Evolutionary conservation across 2,888 invertebrate species (phyloP).

Genomic region (Agrotis exclamationis): DNA sequence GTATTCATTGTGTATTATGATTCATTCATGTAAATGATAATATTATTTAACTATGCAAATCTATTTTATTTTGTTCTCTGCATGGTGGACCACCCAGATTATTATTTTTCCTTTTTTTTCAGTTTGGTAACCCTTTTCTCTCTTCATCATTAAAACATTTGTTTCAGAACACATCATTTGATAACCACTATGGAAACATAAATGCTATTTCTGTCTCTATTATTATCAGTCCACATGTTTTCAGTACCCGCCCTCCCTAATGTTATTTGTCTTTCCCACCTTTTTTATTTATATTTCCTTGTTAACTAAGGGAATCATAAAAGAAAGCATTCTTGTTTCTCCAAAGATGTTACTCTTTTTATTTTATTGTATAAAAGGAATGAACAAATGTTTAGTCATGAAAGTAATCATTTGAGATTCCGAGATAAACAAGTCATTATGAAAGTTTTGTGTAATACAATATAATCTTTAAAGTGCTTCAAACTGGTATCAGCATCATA

Average conservation of each 20-base stretch:
- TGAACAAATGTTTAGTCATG: constrained; percentile 46
- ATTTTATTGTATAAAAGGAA: constrained; percentile 30
- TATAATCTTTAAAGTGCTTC: constrained; percentile 31
- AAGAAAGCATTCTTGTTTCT: constrained; percentile 29
- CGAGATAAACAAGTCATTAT: constrained; percentile 46
- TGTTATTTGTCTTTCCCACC: constrained; percentile 22
- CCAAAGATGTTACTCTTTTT: constrained; percentile 22
- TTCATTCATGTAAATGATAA: constrained; percentile 51
- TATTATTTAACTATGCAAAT: constrained; percentile 38
- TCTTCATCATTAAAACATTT: constrained; percentile 58
- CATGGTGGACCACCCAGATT: constrained; percentile 40
- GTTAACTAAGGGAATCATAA: constrained; percentile 24
- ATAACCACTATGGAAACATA: constrained; percentile 67
- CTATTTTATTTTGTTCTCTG: constrained; percentile 11
- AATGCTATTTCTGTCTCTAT: constrained; percentile 62
- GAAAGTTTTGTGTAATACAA: constrained; percentile 52
- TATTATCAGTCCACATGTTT: constrained; percentile 55
- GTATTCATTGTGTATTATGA: constrained; percentile 38
- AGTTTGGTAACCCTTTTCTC: constrained; percentile 43
- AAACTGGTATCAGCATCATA: constrained; percentile 20
- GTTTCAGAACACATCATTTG: constrained; percentile 50
- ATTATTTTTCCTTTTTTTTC: not conserved
- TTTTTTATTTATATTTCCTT: constrained; percentile 35
- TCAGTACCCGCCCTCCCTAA: constrained; percentile 20
- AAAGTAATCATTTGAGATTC: constrained; percentile 45